phyloP scores from a whole-genome alignment of 2,797 vertebrate genomes.

The Eleutherodactylus coqui region DNA sequence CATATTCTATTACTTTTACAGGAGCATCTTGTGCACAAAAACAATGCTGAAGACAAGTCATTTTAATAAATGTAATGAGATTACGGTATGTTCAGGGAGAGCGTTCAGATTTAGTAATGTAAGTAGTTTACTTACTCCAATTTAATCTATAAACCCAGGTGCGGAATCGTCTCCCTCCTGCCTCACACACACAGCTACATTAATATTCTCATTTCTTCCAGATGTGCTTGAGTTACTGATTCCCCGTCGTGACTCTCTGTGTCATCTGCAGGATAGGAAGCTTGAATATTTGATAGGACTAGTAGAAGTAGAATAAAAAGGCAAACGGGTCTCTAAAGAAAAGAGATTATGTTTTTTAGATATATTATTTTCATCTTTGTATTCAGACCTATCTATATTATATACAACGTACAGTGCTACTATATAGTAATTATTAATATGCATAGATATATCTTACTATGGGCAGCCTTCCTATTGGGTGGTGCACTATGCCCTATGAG shows the following conservation, averaged over 20 bases:
- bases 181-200: constrained; percentile 15
- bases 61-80: constrained; percentile 32
- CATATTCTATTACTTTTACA: background rate
- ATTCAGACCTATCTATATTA: background rate
- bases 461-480: no score
- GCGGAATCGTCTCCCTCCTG: background rate
- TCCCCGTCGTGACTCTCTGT: constrained; percentile 34
- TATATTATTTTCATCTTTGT: background rate
- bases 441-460: no score
- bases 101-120: constrained; percentile 8
- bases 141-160: constrained; percentile 40
- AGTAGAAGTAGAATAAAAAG: constrained; percentile 7
- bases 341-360: background rate
- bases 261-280: constrained; percentile 31
- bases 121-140: constrained; percentile 14
- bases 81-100: constrained; percentile 11
- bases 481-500: no score
- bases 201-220: constrained; percentile 46
- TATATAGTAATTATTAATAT: no score
- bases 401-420: no score
- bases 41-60: background rate
- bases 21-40: constrained; percentile 19
- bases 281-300: constrained; percentile 53
- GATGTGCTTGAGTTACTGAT: constrained; percentile 41
- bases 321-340: background rate